phyloP scores from a whole-genome alignment of 2,113 vertebrate species.

The Nesoenas mayeri region DNA sequence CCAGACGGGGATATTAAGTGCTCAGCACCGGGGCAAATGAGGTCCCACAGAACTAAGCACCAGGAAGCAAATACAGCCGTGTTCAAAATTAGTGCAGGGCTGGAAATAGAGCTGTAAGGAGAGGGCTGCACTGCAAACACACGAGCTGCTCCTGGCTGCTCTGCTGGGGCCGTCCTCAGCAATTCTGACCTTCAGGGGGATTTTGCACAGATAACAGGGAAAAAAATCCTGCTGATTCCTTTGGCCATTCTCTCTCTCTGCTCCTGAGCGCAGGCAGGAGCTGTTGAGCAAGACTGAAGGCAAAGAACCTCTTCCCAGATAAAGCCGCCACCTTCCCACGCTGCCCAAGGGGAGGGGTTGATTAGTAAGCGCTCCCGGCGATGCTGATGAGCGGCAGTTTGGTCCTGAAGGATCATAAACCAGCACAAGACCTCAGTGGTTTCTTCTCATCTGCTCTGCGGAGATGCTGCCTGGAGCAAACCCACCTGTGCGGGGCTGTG shows the following conservation, averaged over 20 bases:
- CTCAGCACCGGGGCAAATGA: constrained; percentile 26
- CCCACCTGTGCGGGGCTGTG: rapidly evolving
- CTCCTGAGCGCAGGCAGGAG: neutral
- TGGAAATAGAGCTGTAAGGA: constrained; percentile 26
- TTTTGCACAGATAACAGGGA: neutral
- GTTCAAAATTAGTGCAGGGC: constrained; percentile 8
- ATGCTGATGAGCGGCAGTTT: rapidly evolving
- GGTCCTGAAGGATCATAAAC: neutral
- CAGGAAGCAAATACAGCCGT: neutral
- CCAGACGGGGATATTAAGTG: constrained; percentile 7
- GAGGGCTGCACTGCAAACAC: neutral
- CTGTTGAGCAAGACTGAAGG: neutral
- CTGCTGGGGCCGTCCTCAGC: rapidly evolving
- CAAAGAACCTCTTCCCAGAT: neutral
- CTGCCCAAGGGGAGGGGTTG: neutral
- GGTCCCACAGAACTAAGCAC: constrained; percentile 33
- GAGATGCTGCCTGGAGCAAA: neutral
- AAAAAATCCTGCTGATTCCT: neutral
- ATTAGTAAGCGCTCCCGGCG: neutral
- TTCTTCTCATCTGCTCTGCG: neutral
- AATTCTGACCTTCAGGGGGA: neutral
- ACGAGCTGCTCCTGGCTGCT: neutral
- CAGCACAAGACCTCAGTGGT: neutral
- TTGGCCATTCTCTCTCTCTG: neutral
- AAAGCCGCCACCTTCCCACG: neutral